phyloP scores from a whole-genome alignment of 2,797 vertebrate genomes.

The Nyctalus aviator region DNA sequence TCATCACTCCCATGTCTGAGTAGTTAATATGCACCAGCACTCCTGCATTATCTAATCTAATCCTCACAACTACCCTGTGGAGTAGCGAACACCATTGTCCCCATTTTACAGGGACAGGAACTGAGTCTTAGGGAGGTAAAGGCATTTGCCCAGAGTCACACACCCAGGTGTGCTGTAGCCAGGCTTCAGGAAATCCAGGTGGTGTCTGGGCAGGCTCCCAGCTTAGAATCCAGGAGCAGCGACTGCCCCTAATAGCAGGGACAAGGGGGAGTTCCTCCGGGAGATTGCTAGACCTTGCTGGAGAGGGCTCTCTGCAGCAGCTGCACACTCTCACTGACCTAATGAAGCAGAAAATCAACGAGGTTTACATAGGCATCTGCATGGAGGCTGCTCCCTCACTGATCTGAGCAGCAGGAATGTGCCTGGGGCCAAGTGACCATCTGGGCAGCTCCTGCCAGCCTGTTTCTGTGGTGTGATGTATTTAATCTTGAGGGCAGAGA shows the following conservation, averaged over 20 bases:
- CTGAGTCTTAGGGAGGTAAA: not conserved
- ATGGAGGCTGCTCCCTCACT: not conserved
- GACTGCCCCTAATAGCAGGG: too few relatives aligned
- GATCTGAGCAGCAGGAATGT: conserved; percentile 50
- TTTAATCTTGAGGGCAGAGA: not conserved
- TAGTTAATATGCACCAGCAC: not conserved
- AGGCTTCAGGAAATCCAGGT: not conserved
- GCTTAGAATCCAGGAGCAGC: not conserved
- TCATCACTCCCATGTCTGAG: not conserved
- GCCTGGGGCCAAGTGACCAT: not conserved
- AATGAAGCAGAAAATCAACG: conserved; percentile 68
- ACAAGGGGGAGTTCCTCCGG: not conserved
- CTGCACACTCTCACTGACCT: conserved; percentile 47
- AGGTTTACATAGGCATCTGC: not conserved
- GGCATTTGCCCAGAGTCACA: not conserved
- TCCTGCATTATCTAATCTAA: not conserved
- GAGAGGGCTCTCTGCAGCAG: conserved; percentile 60
- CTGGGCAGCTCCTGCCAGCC: not conserved
- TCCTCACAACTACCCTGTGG: not conserved
- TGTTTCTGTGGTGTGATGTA: fast-evolving
- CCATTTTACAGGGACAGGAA: conserved; percentile 17
- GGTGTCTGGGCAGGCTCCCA: not conserved
- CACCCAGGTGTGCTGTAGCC: not conserved
- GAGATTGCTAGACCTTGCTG: not conserved
- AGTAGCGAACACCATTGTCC: not conserved